Base-by-base conservation (phyloP, 2,888 invertebrate species). In the Eledona agricola region DNA sequence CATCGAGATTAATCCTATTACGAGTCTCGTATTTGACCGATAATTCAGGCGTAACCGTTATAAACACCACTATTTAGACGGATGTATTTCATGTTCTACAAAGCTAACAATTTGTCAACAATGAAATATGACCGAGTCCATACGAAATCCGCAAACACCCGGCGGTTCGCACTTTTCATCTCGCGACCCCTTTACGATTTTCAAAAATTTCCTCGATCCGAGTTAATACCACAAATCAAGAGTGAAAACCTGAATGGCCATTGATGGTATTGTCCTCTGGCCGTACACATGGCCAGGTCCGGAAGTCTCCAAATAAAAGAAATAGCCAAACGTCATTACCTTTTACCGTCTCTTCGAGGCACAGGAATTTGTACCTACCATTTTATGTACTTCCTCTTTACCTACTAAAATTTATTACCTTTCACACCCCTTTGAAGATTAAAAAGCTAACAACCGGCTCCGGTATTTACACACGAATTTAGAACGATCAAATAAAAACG, bases 1-100 rank as follows among this genome's bases (percentile, higher is more conserved):
- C 67, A 67, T 66, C 63, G 62, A 69, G 65, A 69, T 68, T 69
- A 69, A 69, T 69, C 69, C 69, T 68, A 68, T 69, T 69, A 67
- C 67, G 62, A 60, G 64, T 66, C 64, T 66, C 62, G 65, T 69
- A 68, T 69, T 69, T 69, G 65, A 62, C 62, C 67, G 64, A 69
- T 69, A 67, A 68, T 65, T 68, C 67, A 68, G 60, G 62, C 64
- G 64, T 61, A 64, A 69, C 67, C 66, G 69, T 69, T 69, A 69
- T 69, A 68, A 69, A 69, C 67, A 69, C 66, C 66, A 67, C 69
- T 67, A 67, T 65, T 67, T 69, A 69, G 67, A 66, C 65, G 66
- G 60, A 65, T 66, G 65, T 67, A 66, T 65, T 65, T 67, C 65
- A 67, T 65, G 62, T 57, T 51, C 47, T 47, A 37, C 46, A 50